phyloP scores from a whole-genome alignment of 23 tunicate genomes.

The Botrylloides violaceus region DNA sequence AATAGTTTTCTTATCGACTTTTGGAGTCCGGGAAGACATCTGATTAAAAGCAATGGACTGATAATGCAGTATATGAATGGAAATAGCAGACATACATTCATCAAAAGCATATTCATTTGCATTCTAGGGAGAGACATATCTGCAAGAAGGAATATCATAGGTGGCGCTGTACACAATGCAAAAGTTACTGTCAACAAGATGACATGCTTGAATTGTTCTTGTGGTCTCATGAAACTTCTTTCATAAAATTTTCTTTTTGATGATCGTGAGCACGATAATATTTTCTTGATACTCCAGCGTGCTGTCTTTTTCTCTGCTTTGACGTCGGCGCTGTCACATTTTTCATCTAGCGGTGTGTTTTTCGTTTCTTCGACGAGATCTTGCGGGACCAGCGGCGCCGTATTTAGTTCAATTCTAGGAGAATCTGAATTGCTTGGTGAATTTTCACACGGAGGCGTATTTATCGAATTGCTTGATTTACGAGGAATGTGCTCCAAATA shows the following conservation, averaged over 20 bases:
- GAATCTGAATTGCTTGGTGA: no score
- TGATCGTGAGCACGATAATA: background rate
- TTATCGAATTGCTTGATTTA: background rate
- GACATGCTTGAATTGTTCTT: slow-evolving; percentile 35
- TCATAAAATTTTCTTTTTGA: background rate
- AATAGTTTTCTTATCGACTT: slow-evolving; percentile 37
- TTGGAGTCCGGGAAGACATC: slow-evolving; percentile 83
- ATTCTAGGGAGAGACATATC: slow-evolving; percentile 45
- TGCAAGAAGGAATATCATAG: slow-evolving; percentile 48
- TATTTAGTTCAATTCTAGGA: background rate
- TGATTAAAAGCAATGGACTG: slow-evolving; percentile 59
- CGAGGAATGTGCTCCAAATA: background rate
- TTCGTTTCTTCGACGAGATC: background rate
- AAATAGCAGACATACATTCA: slow-evolving; percentile 52
- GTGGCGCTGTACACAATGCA: slow-evolving; percentile 54
- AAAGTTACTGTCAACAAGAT: slow-evolving; percentile 43
- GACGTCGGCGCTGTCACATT: no score
- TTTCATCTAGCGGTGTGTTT: background rate
- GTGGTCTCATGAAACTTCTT: background rate
- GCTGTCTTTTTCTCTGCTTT: no score
- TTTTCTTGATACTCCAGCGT: background rate
- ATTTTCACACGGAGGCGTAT: no score
- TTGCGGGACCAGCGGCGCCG: background rate
- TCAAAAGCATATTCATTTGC: slow-evolving; percentile 46
- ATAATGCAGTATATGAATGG: slow-evolving; percentile 70